phyloP scores from a whole-genome alignment of 2,113 vertebrate species.

The Crocuta crocuta region DNA sequence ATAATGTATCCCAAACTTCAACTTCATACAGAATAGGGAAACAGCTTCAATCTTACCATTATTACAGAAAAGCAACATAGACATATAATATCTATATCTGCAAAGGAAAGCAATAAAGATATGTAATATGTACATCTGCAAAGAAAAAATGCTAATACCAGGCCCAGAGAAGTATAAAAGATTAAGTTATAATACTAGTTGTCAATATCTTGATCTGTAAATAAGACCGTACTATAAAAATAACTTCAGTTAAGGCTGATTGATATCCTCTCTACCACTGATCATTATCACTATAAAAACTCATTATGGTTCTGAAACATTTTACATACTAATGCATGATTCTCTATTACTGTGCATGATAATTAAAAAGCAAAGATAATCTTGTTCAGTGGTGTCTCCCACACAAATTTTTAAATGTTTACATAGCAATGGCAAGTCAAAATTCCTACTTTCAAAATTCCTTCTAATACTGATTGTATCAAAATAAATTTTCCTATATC shows the following conservation, averaged over 20 bases:
- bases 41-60: background rate
- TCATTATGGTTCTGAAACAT: background rate
- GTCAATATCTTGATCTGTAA: constrained; percentile 69
- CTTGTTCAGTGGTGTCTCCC: background rate
- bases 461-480: background rate
- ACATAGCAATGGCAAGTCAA: background rate
- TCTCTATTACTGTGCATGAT: background rate
- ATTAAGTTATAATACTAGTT: constrained; percentile 53
- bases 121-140: background rate
- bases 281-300: constrained; percentile 54
- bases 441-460: constrained; percentile 12
- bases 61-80: constrained; percentile 40
- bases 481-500: background rate
- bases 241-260: constrained; percentile 30
- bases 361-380: constrained; percentile 60
- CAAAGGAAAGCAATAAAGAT: background rate
- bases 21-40: constrained; percentile 29
- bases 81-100: background rate
- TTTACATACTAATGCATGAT: background rate
- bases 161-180: background rate
- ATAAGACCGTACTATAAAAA: background rate
- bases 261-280: constrained; percentile 60
- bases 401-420: constrained; percentile 29
- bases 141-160: background rate
- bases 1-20: background rate